A percentile compares a stretch with the other conserved stretches of the same genome.
Evolutionary conservation across 2,888 invertebrate species (phyloP).

Genomic region (Andrena marginata): DNA sequence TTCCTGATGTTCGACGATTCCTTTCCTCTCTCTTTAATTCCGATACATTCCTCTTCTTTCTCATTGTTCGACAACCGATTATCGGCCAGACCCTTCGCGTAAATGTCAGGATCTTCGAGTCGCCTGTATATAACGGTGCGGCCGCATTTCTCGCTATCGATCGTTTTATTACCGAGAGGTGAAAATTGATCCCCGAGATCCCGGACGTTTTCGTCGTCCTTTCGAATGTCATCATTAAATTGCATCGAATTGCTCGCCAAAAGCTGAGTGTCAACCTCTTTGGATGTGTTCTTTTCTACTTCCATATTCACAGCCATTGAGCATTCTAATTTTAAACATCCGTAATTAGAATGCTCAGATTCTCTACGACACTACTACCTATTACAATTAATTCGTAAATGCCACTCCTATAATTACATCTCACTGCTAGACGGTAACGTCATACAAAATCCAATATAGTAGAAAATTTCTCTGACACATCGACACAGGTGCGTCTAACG

Average conservation of each 20-base stretch:
- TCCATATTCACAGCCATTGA: constrained; percentile 76
- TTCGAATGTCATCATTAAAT: constrained; percentile 36
- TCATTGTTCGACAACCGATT: constrained; percentile 19
- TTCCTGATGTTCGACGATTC: not conserved
- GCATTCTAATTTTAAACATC: constrained; percentile 74
- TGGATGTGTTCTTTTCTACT: constrained; percentile 72
- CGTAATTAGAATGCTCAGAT: constrained; percentile 55
- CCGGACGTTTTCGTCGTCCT: constrained; percentile 37
- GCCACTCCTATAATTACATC: constrained; percentile 64
- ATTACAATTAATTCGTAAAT: constrained; percentile 54
- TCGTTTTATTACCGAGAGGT: constrained; percentile 28
- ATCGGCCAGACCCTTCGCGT: constrained; percentile 26
- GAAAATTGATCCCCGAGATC: constrained; percentile 42
- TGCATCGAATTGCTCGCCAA: constrained; percentile 54
- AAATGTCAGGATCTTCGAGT: constrained; percentile 35
- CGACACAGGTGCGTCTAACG: constrained; percentile 61
- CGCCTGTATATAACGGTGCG: constrained; percentile 37
- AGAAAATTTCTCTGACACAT: constrained; percentile 67
- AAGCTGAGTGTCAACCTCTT: constrained; percentile 67
- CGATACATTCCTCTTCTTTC: constrained; percentile 12
- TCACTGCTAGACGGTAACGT: constrained; percentile 54
- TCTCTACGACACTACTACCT: constrained; percentile 60
- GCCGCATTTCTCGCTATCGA: constrained; percentile 30
- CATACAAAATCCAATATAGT: constrained; percentile 61
- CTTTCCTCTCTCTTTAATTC: constrained; percentile 18